A percentile compares a stretch with the other conserved stretches of the same genome.
These are phyloP conservation scores for Enteromius unitaeniatus DNA, from an alignment of 2,797 vertebrate species.

Conservation along the genomic window DNA sequence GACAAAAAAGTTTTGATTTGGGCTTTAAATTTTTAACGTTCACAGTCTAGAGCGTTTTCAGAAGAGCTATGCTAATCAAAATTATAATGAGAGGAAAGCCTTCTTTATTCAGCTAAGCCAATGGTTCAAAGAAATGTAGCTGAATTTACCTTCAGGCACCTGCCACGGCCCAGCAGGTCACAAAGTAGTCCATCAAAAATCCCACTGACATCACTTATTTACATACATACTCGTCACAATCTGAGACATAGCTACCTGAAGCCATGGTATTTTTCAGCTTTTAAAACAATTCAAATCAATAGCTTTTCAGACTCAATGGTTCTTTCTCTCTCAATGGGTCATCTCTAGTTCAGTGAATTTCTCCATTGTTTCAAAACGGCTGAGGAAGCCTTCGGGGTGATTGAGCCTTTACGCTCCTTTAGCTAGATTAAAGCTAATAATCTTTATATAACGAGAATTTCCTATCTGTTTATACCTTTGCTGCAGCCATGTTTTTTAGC, in stretches of 20 bases:
- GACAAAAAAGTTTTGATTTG: not conserved
- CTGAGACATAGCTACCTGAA: conserved; percentile 58
- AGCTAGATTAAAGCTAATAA: conserved; percentile 83
- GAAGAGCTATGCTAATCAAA: conserved; percentile 54
- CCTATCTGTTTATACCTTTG: conserved; percentile 40
- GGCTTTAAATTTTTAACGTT: not conserved
- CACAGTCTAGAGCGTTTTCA: conserved; percentile 11
- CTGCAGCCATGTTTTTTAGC: not conserved
- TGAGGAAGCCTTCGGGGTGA: conserved; percentile 73
- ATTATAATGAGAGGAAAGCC: conserved; percentile 64
- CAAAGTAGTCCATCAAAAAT: conserved; percentile 67
- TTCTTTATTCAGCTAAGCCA: conserved; percentile 77
- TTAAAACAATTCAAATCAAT: conserved; percentile 25
- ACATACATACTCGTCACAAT: conserved; percentile 40
- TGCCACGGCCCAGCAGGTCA: conserved; percentile 67
- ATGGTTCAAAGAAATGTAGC: conserved; percentile 72
- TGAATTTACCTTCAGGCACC: conserved; percentile 68
- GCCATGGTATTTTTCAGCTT: conserved; percentile 8
- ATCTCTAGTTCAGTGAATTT: conserved; percentile 69
- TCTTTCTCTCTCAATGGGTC: conserved; percentile 46
- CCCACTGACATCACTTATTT: conserved; percentile 44
- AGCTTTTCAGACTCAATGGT: conserved; percentile 16
- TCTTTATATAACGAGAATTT: conserved; percentile 80
- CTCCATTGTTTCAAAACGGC: conserved; percentile 73
- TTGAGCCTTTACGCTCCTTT: conserved; percentile 74